phyloP scores from a whole-genome alignment of 30 jellyfish, hydroid and myxozoan genomes.

The Morbakka virulenta region DNA sequence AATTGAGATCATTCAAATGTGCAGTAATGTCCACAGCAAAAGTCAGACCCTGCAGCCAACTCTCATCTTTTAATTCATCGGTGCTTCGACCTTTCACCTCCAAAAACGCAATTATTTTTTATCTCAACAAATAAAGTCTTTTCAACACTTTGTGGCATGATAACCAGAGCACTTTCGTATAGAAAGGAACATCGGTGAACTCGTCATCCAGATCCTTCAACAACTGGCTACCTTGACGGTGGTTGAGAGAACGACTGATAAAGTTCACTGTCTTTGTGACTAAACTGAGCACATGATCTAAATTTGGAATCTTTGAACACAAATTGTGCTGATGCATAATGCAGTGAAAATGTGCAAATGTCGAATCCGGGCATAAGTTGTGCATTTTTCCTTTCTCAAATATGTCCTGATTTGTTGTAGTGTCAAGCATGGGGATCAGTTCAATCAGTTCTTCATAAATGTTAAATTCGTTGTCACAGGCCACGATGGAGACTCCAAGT shows the following conservation, averaged over 20 bases:
- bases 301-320: background rate
- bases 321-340: constrained; percentile 14
- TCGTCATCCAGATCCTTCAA: background rate
- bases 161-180: background rate
- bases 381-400: no score
- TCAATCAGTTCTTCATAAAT: background rate
- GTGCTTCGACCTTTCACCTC: constrained; percentile 3
- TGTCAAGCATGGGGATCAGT: no score
- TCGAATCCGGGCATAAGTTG: no score
- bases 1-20: constrained; percentile 1
- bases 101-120: background rate
- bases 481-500: constrained; percentile 3
- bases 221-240: background rate
- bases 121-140: constrained; percentile 1
- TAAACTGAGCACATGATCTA: background rate
- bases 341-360: background rate
- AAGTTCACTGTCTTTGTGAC: constrained; percentile 1
- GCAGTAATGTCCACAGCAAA: constrained; percentile 17
- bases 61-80: background rate
- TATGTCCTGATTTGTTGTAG: background rate
- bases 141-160: constrained; percentile 8
- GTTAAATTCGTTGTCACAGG: background rate
- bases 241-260: constrained; percentile 2
- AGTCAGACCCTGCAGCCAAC: background rate
- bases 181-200: background rate